Base-by-base conservation (phyloP, 1,140 invertebrate genomes). In the Phocides pigmalion region DNA sequence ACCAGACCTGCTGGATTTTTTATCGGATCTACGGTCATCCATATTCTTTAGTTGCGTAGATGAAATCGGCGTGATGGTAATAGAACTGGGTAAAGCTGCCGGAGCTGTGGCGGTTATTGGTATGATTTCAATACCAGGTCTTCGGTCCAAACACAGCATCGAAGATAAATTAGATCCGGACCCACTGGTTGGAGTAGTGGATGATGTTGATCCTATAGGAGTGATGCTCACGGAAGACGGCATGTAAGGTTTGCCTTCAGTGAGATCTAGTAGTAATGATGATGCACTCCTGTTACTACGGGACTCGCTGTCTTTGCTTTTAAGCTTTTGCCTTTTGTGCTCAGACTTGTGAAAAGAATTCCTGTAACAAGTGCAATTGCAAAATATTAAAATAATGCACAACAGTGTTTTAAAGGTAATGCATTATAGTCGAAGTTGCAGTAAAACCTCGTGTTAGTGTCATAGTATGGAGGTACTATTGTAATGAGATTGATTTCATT, bases 1-100 rank as follows among this genome's bases (percentile, higher is more conserved):
- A 56, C 91, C 88, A 62, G 93, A 94, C 77, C 93, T 93, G 49
- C 93, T 93, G 32, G 93, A 95, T 73, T 95, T 95, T 72, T 93
- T 93, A 59, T 95, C 94, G 44, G 93, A 93, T 61, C 85, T 92
- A 12, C 94, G 95, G 62, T 95, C 95, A 49, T 89, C 91, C 20
- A 93, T 64, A 1, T 84, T 87, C 76, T 93, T 94, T 62, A 85
- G 84, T 75, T 89, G 93, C 22, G 90, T 94, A 66, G 93, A 93
- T 0, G 93, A 93, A 9, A 96, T 96, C 3, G 96, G 96, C 0
- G 96, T 97, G 37, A 98, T 97, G 0, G 97, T 97, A 14, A 97
- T 96, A 1, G 96, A 96, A 81, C 95, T 96, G 4, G 95, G 94
- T 20, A 96, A 81, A 22, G 93, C 92, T 1, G 95, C 92, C 9